Conservation (phyloP, 1,140 invertebrate species). For the Araneus ventricosus region DNA sequence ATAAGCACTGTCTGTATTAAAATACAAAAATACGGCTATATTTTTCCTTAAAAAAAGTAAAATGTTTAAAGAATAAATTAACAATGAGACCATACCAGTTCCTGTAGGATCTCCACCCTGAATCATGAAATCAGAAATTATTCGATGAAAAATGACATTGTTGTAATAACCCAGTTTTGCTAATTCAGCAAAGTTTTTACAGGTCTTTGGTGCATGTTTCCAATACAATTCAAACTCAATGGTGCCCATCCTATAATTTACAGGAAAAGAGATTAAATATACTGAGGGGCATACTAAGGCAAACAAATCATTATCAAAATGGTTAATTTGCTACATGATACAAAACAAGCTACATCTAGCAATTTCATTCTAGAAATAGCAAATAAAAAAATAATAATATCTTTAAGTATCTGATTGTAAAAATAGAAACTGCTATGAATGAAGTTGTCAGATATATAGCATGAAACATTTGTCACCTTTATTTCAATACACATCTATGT, state of each 20-base stretch:
- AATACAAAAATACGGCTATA: no score
- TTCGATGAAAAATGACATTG: constrained; percentile 96
- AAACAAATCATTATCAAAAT: no score
- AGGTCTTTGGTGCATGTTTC: constrained; percentile 97
- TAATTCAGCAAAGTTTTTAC: constrained; percentile 97
- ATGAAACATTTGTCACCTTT: no score
- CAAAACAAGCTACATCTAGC: no score
- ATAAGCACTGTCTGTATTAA: background rate
- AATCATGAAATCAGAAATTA: constrained; percentile 99
- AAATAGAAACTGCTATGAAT: no score
- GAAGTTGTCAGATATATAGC: no score
- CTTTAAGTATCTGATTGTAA: no score
- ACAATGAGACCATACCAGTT: constrained; percentile 83
- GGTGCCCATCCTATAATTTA: constrained; percentile 91
- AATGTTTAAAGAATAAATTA: background rate
- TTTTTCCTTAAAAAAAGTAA: background rate
- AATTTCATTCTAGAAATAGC: no score
- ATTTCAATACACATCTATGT: no score
- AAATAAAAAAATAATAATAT: no score
- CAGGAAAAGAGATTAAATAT: constrained; percentile 79
- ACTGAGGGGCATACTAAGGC: background rate
- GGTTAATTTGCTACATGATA: no score
- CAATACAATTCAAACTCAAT: constrained; percentile 96
- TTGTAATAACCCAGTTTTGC: constrained; percentile 96
- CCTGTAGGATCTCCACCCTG: constrained; percentile 96